phyloP scores from a whole-genome alignment of 2,888 invertebrate species.

The Macrophya annulata region DNA sequence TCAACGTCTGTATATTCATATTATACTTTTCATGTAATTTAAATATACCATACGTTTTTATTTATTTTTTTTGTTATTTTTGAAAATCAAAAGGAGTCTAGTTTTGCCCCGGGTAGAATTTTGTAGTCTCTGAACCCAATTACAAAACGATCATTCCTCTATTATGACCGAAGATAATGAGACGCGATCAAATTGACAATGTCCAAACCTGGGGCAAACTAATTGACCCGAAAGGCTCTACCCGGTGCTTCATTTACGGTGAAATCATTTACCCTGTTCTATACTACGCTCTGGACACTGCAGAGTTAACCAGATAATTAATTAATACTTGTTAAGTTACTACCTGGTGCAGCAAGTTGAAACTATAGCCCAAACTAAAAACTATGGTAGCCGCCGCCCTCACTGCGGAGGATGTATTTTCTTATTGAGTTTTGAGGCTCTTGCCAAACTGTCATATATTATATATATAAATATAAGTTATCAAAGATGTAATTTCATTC shows the following conservation, averaged over 20 bases:
- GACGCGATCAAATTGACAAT: conserved; percentile 4
- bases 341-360: conserved; percentile 14
- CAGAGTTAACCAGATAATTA: neutral
- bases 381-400: conserved; percentile 69
- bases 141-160: neutral
- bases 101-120: neutral
- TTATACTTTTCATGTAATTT: neutral
- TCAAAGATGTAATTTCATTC: conserved; percentile 74
- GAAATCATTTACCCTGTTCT: neutral
- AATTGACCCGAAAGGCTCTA: neutral
- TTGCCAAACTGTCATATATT: conserved; percentile 65
- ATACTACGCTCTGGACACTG: conserved; percentile 3
- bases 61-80: conserved; percentile 15
- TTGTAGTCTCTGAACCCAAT: neutral
- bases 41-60: neutral
- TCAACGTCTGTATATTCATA: neutral
- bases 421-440: conserved; percentile 74
- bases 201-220: conserved; percentile 13
- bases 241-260: neutral
- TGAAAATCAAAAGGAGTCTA: neutral
- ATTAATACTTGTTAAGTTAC: conserved; percentile 30
- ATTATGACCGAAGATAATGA: neutral
- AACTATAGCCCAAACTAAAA: conserved; percentile 32
- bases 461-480: conserved; percentile 73
- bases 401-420: conserved; percentile 71